Percentiles rank a stretch among this genome's conserved stretches.
Evolutionary conservation across 2,888 invertebrate species (phyloP).

Genomic region (Neoaliturus tenellus): DNA sequence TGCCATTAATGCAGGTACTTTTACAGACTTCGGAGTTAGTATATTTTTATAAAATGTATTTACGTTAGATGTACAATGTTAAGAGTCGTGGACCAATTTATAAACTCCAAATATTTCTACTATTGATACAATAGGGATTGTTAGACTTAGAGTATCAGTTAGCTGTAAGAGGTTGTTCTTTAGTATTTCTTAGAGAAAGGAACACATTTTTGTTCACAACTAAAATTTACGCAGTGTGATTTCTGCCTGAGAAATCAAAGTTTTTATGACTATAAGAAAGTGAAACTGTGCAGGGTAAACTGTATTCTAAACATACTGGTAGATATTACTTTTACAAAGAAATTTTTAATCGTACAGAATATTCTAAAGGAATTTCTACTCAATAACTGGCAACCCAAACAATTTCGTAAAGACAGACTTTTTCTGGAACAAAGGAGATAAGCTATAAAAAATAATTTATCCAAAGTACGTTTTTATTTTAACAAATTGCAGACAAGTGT

Average conservation of each 20-base stretch:
- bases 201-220: too few species aligned
- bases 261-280: not conserved
- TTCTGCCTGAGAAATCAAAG: not conserved
- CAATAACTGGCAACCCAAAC: too few species aligned
- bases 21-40: constrained; percentile 13
- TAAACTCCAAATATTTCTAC: not conserved
- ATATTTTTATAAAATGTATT: constrained; percentile 47
- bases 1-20: not conserved
- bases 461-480: too few species aligned
- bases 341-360: too few species aligned
- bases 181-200: not conserved
- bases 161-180: not conserved
- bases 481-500: too few species aligned
- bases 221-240: too few species aligned
- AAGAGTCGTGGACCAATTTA: constrained; percentile 39
- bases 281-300: not conserved
- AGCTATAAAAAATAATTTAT: too few species aligned
- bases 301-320: constrained; percentile 4
- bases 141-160: not conserved
- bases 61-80: not conserved
- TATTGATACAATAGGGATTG: not conserved
- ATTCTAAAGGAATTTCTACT: too few species aligned
- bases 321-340: not conserved
- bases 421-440: too few species aligned
- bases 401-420: too few species aligned